Percentiles rank a stretch among this genome's conserved stretches.
These are phyloP conservation scores for Noctua pronuba DNA, from an alignment of 2,888 invertebrate genomes.

Conservation along the genomic window DNA sequence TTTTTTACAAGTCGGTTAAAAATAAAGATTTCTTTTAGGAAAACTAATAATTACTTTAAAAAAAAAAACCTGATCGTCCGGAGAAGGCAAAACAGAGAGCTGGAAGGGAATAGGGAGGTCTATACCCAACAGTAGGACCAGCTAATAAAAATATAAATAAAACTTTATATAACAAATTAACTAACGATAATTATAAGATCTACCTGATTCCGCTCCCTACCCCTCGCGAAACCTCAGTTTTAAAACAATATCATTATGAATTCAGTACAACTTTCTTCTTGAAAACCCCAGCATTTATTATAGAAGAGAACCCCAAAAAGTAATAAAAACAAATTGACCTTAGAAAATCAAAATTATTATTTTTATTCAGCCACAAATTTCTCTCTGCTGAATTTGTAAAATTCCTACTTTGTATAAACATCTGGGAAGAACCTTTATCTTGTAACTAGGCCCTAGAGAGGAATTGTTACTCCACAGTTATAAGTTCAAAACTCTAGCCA, in stretches of 20 bases:
- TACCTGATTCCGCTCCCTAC: not conserved
- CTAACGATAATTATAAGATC: not conserved
- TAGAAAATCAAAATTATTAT: slow-evolving; percentile 47
- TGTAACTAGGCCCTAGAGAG: slow-evolving; percentile 36
- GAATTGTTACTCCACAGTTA: slow-evolving; percentile 40
- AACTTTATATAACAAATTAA: not conserved
- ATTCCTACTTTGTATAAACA: slow-evolving; percentile 52
- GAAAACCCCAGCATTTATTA: slow-evolving; percentile 17
- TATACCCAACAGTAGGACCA: not conserved
- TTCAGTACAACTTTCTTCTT: slow-evolving; percentile 23
- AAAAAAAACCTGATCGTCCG: too few relatives aligned
- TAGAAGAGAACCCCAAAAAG: slow-evolving; percentile 25
- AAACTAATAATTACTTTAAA: too few relatives aligned
- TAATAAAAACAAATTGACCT: slow-evolving; percentile 49
- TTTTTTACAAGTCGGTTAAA: too few relatives aligned
- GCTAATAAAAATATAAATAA: not conserved
- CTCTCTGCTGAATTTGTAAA: slow-evolving; percentile 41
- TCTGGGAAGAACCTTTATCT: slow-evolving; percentile 40
- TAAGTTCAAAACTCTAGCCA: slow-evolving; percentile 35
- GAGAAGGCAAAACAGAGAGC: not conserved
- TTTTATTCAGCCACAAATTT: slow-evolving; percentile 48
- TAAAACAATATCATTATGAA: slow-evolving; percentile 16
- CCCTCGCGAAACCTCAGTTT: not conserved
- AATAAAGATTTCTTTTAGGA: too few relatives aligned
- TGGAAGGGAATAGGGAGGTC: not conserved